phyloP scores from a whole-genome alignment of 2,888 invertebrate genomes.

The Peribatodes rhomboidaria region DNA sequence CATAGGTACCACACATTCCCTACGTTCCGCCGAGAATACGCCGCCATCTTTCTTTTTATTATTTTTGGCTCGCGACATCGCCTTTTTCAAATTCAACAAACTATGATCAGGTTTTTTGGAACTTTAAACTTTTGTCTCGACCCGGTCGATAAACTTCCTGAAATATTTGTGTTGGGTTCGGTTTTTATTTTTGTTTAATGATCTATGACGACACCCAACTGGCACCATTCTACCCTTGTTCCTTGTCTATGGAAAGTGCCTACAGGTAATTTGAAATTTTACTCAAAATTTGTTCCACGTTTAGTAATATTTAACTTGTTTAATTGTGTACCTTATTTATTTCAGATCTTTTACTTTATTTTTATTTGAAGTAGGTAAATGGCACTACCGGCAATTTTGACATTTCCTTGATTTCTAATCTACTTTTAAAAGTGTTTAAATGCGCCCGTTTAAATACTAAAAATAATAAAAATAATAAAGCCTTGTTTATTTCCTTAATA shows the following conservation, averaged over 20 bases:
- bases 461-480: no score
- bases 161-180: slow-evolving; percentile 28
- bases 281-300: neutral
- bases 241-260: neutral
- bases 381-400: no score
- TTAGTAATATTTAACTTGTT: neutral
- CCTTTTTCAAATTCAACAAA: slow-evolving; percentile 43
- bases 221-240: neutral
- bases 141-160: slow-evolving; percentile 37
- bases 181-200: slow-evolving; percentile 35
- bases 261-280: neutral
- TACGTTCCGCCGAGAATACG: slow-evolving; percentile 67
- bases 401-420: no score
- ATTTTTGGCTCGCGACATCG: slow-evolving; percentile 71
- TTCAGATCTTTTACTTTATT: no score
- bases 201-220: slow-evolving; percentile 25
- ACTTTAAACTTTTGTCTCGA: slow-evolving; percentile 34
- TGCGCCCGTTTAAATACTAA: no score
- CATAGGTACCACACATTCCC: slow-evolving; percentile 64
- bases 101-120: slow-evolving; percentile 44
- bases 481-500: no score
- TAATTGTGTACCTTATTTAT: no score
- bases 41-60: slow-evolving; percentile 68
- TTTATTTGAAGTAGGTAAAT: no score
- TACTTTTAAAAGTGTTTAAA: no score